Percentiles rank a stretch among this genome's conserved stretches.
Evolutionary conservation across 2,888 invertebrate genomes (phyloP).

Genomic region (Acronicta psi): DNA sequence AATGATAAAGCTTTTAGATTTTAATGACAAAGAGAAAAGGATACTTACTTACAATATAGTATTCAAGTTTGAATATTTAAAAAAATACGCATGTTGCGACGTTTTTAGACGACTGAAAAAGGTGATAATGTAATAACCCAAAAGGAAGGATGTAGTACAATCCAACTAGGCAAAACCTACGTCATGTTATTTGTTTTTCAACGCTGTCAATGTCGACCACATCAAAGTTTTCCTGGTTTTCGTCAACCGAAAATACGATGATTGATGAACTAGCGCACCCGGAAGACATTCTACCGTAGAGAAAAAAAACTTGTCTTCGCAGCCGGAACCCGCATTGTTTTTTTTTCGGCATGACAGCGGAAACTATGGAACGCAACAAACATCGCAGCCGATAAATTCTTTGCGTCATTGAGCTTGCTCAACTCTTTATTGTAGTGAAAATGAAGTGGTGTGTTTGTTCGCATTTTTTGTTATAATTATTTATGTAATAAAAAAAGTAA

Average conservation of each 20-base stretch:
- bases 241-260: constrained; percentile 52
- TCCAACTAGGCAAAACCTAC: constrained; percentile 21
- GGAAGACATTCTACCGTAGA: constrained; percentile 41
- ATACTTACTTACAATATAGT: too few species aligned
- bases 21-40: constrained; percentile 52
- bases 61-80: too few species aligned
- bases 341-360: constrained; percentile 31
- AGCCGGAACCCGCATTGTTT: constrained; percentile 47
- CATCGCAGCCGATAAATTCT: constrained; percentile 37
- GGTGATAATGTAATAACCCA: not conserved
- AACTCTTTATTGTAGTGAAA: constrained; percentile 11
- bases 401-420: constrained; percentile 37
- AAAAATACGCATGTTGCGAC: too few species aligned
- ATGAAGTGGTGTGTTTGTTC: too few species aligned
- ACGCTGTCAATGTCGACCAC: constrained; percentile 37
- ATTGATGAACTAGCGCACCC: constrained; percentile 56
- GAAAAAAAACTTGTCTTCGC: constrained; percentile 45
- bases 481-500: too few species aligned
- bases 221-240: constrained; percentile 46
- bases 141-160: not conserved
- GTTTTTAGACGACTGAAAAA: too few species aligned
- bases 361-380: constrained; percentile 38
- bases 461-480: too few species aligned
- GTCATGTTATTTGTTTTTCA: constrained; percentile 40
- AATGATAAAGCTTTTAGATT: constrained; percentile 61